Evolutionary conservation across 2,113 vertebrate species (phyloP), one percentile per base, ranked within the genome.

Genomic region (Carollia perspicillata): DNA sequence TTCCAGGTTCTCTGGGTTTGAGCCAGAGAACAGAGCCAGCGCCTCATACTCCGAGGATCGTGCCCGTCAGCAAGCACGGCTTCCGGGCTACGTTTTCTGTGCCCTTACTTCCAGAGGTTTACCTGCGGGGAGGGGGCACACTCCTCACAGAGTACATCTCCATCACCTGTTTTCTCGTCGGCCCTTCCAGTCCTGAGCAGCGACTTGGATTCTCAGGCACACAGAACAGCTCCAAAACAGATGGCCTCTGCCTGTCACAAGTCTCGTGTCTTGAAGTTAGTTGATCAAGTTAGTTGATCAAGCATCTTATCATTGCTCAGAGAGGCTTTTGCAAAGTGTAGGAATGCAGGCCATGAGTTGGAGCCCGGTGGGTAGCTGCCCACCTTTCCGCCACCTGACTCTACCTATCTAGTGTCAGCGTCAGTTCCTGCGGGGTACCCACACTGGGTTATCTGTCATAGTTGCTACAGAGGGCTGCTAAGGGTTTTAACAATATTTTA

Each of bases 1-100:
- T 96, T 85, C 94, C 95, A 94, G 89, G 42, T 83, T 96, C 81
- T 35, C 89, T 96, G 97, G 93, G 87, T 4, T 23, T 4, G 58
- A 80, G 71, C 90, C 88, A 94, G 95, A 68, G 49, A 13, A 18
- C 16, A 0, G 71, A 88, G 89, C 89, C 94, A 95, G 6, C 47
- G 85, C 42, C 63, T 10, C 74, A 35, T 55, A 26, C 86, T n/a
- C 81, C 12, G 78, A 94, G 74, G 79, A 66, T 72, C 63, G 7
- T 13, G 33, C 44, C 94, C 68, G n/a, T 83, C 89, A 74, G 93
- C 72, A 72, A 49, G 35, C 33, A 33, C n/a, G 44, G 78, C 17
- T 6, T 28, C 28, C 5, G 12, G 88, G 71, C 89, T 94, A 8
- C 75, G 71, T 90, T 95, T 96, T 51, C 81, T 83, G 78, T 95